Base-by-base conservation (phyloP, 1,140 invertebrate genomes). In the Drosophila paulistorum region DNA sequence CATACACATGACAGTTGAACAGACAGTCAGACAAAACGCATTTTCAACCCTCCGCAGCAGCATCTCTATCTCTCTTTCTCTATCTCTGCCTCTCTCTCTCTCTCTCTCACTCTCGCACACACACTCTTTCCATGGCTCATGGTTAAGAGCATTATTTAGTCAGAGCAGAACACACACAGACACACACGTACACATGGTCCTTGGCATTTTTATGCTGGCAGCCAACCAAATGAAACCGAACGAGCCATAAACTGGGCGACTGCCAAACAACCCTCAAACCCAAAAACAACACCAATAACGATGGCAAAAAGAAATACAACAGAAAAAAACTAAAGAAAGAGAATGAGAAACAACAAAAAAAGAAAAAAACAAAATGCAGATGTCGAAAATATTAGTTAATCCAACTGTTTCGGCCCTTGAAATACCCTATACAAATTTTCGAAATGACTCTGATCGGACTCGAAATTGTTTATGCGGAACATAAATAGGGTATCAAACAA, bases 181-280 rank as follows among this genome's bases (percentile, higher is more conserved):
- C 35, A 69, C 41, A 68, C 7, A 54, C 35, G 54, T 58, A 71
- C 57, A 73, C 30, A 66, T 51, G 58, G 65, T 69, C 75, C 73
- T 68, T 82, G 77, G 80, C 77, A 87, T 83, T 89, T 87, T 89
- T 87, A 79, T 76, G 79, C 77, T 74, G 73, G 70, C 84, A 87
- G 76, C 84, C 84, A 89, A 90, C 84, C 84, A 89, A 89, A 83
- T 86, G 83, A 87, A 77, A 87, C 83, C 79, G 77, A 86, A 82
- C 84, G 77, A 87, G 70, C 80, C 77, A 89, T 80, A 77, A 89
- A 87, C 80, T 81, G 80, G 77, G 84, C 77, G 57, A 45, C 74
- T 80, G 51, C 39, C 75, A 87, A 87, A 87, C 84, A 89, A 87
- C 80, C 84, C 81, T 68, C 55, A 66, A 77, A 67, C 45, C 45